phyloP scores from a whole-genome alignment of 2,113 vertebrate species.

The Zosterops pallidus region DNA sequence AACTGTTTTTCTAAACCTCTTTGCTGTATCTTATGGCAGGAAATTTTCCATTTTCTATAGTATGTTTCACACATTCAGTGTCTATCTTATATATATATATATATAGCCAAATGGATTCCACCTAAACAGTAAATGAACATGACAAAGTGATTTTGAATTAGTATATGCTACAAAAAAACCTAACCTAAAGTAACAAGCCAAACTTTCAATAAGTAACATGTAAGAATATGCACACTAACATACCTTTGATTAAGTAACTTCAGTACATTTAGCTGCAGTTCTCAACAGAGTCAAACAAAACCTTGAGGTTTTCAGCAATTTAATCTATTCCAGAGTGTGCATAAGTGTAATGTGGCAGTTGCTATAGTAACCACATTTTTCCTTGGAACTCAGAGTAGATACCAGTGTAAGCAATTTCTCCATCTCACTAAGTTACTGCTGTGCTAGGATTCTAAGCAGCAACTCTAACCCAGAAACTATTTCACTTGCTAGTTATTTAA shows the following conservation, averaged over 20 bases:
- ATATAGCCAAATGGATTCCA: background rate
- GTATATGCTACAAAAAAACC: background rate
- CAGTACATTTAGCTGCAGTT: conserved; percentile 10
- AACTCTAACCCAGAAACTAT: background rate
- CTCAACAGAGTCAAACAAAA: conserved; percentile 39
- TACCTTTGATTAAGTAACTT: conserved; percentile 44
- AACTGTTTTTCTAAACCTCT: background rate
- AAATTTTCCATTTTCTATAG: background rate
- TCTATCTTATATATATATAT: background rate
- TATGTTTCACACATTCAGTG: background rate
- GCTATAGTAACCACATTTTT: conserved; percentile 60
- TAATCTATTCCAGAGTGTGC: conserved; percentile 37
- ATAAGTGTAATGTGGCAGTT: conserved; percentile 56
- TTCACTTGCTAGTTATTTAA: background rate
- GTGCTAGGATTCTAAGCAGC: background rate
- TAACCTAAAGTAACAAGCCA: background rate
- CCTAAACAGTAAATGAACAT: background rate
- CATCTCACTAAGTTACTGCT: background rate
- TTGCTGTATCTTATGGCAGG: background rate
- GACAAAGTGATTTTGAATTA: background rate
- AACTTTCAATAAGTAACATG: background rate
- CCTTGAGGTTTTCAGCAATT: conserved; percentile 26
- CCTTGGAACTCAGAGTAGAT: background rate
- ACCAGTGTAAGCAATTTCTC: background rate
- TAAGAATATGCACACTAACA: background rate